These are phyloP conservation scores for Porites cylindrica DNA, from an alignment of 92 coral and sea anemone species.

Conservation along the genomic window DNA sequence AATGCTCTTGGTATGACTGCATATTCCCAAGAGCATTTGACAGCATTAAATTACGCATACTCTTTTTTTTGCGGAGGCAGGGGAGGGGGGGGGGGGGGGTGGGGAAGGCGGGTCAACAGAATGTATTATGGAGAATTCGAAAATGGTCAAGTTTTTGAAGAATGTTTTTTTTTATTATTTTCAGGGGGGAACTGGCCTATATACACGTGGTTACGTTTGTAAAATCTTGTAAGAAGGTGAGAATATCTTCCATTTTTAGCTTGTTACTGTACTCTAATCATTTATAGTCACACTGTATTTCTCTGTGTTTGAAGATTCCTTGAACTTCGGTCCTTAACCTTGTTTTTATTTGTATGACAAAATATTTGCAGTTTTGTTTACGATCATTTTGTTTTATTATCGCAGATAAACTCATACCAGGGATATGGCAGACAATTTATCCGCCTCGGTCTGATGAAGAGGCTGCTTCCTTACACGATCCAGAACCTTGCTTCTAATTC, in stretches of 20 bases:
- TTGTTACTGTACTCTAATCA: neutral
- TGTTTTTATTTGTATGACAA: neutral
- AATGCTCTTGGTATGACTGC: too few species aligned
- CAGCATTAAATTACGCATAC: too few species aligned
- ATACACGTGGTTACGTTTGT: conserved; percentile 77
- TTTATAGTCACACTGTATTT: too few species aligned
- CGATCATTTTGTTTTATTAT: neutral
- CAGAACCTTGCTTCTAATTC: conserved; percentile 65
- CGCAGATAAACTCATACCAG: conserved; percentile 72
- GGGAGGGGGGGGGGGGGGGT: too few species aligned
- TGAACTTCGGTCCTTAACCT: neutral
- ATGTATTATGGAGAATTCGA: too few species aligned
- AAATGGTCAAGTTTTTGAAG: too few species aligned
- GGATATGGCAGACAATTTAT: conserved; percentile 86
- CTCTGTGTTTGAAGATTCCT: neutral
- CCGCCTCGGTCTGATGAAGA: conserved; percentile 86
- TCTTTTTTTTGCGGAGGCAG: too few species aligned
- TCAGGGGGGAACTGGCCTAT: conserved; percentile 77
- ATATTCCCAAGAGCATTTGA: too few species aligned
- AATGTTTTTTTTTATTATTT: neutral
- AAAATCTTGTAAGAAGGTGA: conserved; percentile 85
- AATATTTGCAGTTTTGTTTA: neutral
- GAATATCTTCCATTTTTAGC: neutral
- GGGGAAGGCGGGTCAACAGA: too few species aligned
- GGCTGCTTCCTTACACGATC: conserved; percentile 74